These are phyloP conservation scores for Drosophila navojoa DNA, from an alignment of 1,140 invertebrate genomes.

Conservation along the genomic window DNA sequence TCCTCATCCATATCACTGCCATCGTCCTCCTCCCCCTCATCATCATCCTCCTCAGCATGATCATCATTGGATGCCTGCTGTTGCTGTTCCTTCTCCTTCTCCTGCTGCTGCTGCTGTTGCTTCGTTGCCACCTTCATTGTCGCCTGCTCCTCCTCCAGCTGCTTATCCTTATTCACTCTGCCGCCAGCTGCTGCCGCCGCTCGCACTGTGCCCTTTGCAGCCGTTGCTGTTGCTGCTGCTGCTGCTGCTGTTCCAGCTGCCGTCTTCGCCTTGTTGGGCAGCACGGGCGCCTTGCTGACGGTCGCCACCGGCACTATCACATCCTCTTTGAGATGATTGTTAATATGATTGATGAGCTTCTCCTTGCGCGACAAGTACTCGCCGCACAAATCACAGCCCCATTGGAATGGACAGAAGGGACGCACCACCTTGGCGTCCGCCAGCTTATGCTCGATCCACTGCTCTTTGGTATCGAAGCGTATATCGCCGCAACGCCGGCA, in stretches of 20 bases:
- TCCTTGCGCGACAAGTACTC: slow-evolving; percentile 82
- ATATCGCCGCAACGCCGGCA: slow-evolving; percentile 71
- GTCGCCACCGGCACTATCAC: slow-evolving; percentile 73
- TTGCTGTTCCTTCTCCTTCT: background rate
- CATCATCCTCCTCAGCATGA: slow-evolving; percentile 9
- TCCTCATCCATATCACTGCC: slow-evolving; percentile 59
- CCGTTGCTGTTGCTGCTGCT: background rate
- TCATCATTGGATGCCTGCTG: background rate
- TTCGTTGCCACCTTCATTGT: background rate
- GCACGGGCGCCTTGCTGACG: slow-evolving; percentile 16
- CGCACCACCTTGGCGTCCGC: slow-evolving; percentile 74
- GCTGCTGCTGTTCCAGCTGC: background rate
- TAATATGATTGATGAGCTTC: slow-evolving; percentile 81
- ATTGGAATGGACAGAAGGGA: slow-evolving; percentile 80
- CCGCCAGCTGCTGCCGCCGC: background rate
- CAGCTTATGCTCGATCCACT: slow-evolving; percentile 83
- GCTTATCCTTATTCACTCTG: background rate
- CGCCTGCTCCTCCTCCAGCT: background rate
- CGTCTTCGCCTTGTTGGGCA: background rate
- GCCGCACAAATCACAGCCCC: slow-evolving; percentile 82
- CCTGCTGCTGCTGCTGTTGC: background rate
- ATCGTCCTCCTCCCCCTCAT: slow-evolving; percentile 14
- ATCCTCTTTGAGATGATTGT: slow-evolving; percentile 78
- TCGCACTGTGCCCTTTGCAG: background rate
- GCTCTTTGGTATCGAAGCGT: slow-evolving; percentile 66